Evolutionary conservation across 2,113 vertebrate species (phyloP).

Genomic region (Nothobranchius kuhntae): DNA sequence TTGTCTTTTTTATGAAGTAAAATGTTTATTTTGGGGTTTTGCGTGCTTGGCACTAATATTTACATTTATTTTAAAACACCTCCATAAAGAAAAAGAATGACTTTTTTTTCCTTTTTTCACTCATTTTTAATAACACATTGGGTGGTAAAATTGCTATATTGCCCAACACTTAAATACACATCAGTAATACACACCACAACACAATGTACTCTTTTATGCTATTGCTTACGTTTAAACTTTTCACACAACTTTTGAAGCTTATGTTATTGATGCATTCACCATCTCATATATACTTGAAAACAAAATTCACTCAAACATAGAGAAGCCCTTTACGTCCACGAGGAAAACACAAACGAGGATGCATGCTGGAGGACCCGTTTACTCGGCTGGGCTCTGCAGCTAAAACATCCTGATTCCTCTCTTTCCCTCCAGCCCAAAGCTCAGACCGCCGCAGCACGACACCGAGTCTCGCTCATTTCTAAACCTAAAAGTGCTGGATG

Average conservation of each 20-base stretch:
- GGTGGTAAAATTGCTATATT: constrained; percentile 87
- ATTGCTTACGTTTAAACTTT: constrained; percentile 82
- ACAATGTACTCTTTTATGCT: constrained; percentile 85
- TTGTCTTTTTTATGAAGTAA: constrained; percentile 72
- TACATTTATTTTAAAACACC: constrained; percentile 87
- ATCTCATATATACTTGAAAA: constrained; percentile 69
- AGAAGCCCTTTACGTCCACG: constrained; percentile 61
- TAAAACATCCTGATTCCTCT: neutral
- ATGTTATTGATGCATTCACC: constrained; percentile 78
- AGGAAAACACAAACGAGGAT: constrained; percentile 28
- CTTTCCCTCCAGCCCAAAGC: constrained; percentile 36
- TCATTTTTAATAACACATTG: constrained; percentile 81
- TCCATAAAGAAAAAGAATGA: constrained; percentile 78
- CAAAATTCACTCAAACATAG: constrained; percentile 70
- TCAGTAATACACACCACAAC: constrained; percentile 96
- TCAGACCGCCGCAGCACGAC: constrained; percentile 2
- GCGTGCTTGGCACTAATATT: constrained; percentile 96
- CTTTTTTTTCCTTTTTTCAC: constrained; percentile 77
- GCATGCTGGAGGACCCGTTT: constrained; percentile 7
- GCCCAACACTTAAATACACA: constrained; percentile 97
- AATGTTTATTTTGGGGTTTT: constrained; percentile 92
- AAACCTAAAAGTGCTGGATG: constrained; percentile 33
- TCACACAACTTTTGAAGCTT: constrained; percentile 90
- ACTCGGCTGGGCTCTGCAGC: neutral
- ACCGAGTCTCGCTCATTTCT: constrained; percentile 10